Conservation (phyloP, 2,797 vertebrate species). For the Arrhamphus sclerolepis region DNA sequence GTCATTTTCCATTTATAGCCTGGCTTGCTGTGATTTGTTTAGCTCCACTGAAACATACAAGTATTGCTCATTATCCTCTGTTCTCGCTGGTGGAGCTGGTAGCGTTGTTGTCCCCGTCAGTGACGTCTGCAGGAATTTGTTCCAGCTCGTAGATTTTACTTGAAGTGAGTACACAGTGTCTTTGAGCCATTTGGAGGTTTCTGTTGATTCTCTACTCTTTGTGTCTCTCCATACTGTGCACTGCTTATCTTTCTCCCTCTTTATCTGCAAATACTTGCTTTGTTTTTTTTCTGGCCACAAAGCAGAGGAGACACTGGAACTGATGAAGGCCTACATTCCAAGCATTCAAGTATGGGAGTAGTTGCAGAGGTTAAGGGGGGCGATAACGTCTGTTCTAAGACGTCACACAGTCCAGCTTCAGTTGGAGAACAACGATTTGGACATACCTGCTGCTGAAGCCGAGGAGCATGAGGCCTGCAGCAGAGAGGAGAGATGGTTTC, state of each 20-base stretch:
- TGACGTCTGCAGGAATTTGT: conserved; percentile 57
- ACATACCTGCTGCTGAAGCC: conserved; percentile 30
- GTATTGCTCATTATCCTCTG: conserved; percentile 62
- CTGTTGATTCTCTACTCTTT: conserved; percentile 35
- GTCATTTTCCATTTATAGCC: conserved; percentile 82
- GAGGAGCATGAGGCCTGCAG: conserved; percentile 46
- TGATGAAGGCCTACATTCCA: conserved; percentile 43
- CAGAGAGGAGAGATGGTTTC: conserved; percentile 48
- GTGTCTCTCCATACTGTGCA: conserved; percentile 12
- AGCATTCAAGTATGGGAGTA: conserved; percentile 52
- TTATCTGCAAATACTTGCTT: conserved; percentile 42
- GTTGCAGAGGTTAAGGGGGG: conserved; percentile 42
- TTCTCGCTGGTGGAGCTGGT: conserved; percentile 49
- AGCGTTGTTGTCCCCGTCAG: conserved; percentile 58
- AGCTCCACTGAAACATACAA: conserved; percentile 60
- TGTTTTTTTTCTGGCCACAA: conserved; percentile 66
- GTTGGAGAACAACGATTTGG: conserved; percentile 49
- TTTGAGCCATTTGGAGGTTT: conserved; percentile 51
- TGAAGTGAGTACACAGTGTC: conserved; percentile 52
- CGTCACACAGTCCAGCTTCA: conserved; percentile 14
- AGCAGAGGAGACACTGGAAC: conserved; percentile 72
- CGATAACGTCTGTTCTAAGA: conserved; percentile 16
- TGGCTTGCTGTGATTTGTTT: conserved; percentile 73
- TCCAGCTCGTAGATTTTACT: conserved; percentile 52
- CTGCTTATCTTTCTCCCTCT: conserved; percentile 21